phyloP scores from a whole-genome alignment of 2,113 vertebrate genomes.

The Cavia porcellus region DNA sequence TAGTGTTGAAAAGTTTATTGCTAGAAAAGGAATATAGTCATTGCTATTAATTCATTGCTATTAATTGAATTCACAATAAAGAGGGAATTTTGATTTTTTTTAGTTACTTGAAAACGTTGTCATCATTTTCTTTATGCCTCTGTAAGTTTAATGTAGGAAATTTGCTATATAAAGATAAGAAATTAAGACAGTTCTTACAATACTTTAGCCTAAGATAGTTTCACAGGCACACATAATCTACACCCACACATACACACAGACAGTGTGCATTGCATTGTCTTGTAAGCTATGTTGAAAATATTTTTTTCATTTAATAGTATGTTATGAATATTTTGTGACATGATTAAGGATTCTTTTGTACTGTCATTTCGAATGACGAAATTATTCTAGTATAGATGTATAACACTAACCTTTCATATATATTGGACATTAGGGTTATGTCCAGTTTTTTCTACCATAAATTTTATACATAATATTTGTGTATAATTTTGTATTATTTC shows the following conservation, averaged over 20 bases:
- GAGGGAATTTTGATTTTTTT: constrained; percentile 34
- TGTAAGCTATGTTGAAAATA: constrained; percentile 41
- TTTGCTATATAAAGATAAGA: constrained; percentile 35
- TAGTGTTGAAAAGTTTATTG: constrained; percentile 41
- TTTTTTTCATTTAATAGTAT: constrained; percentile 59
- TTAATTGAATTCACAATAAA: constrained; percentile 55
- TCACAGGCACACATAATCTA: background rate
- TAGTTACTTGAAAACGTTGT: background rate
- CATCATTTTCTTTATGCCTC: constrained; percentile 15
- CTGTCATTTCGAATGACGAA: constrained; percentile 49
- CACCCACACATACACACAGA: background rate
- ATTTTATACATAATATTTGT: constrained; percentile 37
- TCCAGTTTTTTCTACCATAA: constrained; percentile 17
- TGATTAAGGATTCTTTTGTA: constrained; percentile 20
- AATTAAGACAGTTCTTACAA: constrained; percentile 39
- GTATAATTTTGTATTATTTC: background rate
- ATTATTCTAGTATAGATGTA: background rate
- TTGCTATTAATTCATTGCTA: too few relatives aligned
- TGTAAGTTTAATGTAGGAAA: constrained; percentile 20
- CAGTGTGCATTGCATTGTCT: background rate
- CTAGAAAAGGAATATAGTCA: background rate
- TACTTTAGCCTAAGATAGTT: constrained; percentile 22
- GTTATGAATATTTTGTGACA: background rate
- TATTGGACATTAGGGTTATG: constrained; percentile 40
- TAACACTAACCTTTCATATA: constrained; percentile 35